Conservation (phyloP, 2,888 invertebrate species). For the Adineta ricciae region DNA sequence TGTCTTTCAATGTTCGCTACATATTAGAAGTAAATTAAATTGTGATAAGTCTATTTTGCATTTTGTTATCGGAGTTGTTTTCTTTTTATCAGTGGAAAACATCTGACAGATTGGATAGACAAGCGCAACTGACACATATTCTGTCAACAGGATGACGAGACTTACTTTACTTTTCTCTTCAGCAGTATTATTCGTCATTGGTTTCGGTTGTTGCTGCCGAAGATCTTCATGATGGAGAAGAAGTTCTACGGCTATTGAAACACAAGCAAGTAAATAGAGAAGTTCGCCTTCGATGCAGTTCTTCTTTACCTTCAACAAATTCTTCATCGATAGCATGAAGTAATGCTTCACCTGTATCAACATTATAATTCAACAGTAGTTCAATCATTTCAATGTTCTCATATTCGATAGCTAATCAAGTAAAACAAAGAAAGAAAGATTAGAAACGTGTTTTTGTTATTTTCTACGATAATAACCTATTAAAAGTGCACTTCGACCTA, state of each 20-base stretch:
- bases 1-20: not conserved
- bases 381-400: conserved; percentile 94
- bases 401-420: conserved; percentile 72
- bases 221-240: conserved; percentile 11
- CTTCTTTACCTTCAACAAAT: conserved; percentile 68
- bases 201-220: not conserved
- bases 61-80: not conserved
- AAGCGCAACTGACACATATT: not conserved
- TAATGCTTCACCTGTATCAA: conserved; percentile 75
- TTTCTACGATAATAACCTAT: not conserved
- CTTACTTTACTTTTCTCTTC: not conserved
- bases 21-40: not conserved
- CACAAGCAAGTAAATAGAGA: not conserved
- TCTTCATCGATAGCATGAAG: conserved; percentile 87
- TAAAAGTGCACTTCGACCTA: conserved; percentile 71
- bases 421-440: not conserved
- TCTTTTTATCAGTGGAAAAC: not conserved
- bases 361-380: conserved; percentile 73
- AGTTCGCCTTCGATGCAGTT: not conserved
- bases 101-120: not conserved
- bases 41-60: not conserved
- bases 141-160: not conserved
- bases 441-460: not conserved
- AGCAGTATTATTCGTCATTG: not conserved
- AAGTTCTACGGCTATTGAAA: not conserved